Evolutionary conservation across 2,888 invertebrate species (phyloP), one percentile per base, ranked within the genome.

Genomic region (Chalcis sispes): DNA sequence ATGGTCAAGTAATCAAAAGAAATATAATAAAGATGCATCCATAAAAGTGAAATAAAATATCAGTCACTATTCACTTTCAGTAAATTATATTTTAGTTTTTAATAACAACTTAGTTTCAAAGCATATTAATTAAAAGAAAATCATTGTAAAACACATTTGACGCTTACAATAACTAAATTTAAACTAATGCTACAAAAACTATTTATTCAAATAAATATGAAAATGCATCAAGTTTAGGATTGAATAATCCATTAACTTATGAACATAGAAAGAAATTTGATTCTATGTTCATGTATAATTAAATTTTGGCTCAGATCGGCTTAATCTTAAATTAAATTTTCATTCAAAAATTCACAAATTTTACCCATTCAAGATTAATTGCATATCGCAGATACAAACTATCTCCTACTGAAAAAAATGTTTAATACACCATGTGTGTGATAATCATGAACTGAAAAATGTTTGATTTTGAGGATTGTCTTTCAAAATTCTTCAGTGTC

Each of bases 261-360:
- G 52, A 42, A 62, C 42, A 13, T 42, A 13, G 42, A 42, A 42
- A 2, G 42, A 42, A 13, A 18, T 48, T 4, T 42, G n/a, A n/a
- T 18, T 56, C 15, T 29, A 46, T 18, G 3, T 62, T 18, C 27
- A 27, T 29, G 36, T 10, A n/a, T 54, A 18, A 18, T 40, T 54
- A 36, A 66, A 71, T 71, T 66, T 72, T 66, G 36, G 58, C 58
- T 72, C 58, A 66, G 66, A 59, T 66, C 58, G 29, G 40, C 15
- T 58, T 36, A 27, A 58, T 50, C 8, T 20, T 48, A 23, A 59
- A 72, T 25, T 13, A 64, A 18, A 40, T 27, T n/a, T n/a, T n/a
- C n/a, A n/a, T n/a, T n/a, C n/a, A n/a, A n/a, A n/a, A n/a, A n/a
- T n/a, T n/a, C n/a, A n/a, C n/a, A n/a, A n/a, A n/a, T n/a, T n/a